A percentile compares a stretch with the other conserved stretches of the same genome.
These are phyloP conservation scores for Alsophila aescularia DNA, from an alignment of 2,888 invertebrate species.

Conservation along the genomic window DNA sequence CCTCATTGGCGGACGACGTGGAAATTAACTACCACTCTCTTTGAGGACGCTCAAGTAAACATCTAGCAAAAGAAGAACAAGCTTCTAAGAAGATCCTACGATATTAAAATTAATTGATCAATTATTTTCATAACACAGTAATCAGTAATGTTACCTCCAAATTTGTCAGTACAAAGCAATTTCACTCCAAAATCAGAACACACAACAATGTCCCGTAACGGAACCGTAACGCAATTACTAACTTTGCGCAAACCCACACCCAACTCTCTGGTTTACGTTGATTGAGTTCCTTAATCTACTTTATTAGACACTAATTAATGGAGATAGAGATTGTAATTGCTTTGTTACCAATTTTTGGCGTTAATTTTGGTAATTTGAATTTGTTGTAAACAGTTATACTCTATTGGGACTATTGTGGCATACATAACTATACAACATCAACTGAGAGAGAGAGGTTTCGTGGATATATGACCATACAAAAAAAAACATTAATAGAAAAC, in stretches of 20 bases:
- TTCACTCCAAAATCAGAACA: not conserved
- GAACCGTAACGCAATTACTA: conserved; percentile 11
- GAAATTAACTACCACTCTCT: too few species aligned
- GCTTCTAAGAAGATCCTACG: too few species aligned
- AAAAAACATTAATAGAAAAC: too few species aligned
- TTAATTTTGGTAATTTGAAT: conserved; percentile 1
- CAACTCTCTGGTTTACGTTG: conserved; percentile 20
- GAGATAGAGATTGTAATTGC: conserved; percentile 14
- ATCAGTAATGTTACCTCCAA: not conserved
- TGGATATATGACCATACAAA: too few species aligned
- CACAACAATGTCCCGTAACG: conserved; percentile 13
- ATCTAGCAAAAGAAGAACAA: too few species aligned
- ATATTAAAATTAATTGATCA: too few species aligned
- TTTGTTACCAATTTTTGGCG: conserved; percentile 3
- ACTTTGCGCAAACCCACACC: conserved; percentile 7
- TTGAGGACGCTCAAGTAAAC: too few species aligned
- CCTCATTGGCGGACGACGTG: too few species aligned
- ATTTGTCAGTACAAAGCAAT: not conserved
- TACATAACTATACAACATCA: too few species aligned
- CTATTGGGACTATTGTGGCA: too few species aligned
- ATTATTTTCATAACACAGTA: not conserved
- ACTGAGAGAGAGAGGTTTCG: too few species aligned
- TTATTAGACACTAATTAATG: conserved; percentile 16
- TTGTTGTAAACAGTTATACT: not conserved
- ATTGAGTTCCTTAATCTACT: conserved; percentile 21